phyloP scores from a whole-genome alignment of 1,140 invertebrate genomes.

The Condylostylus longicornis region DNA sequence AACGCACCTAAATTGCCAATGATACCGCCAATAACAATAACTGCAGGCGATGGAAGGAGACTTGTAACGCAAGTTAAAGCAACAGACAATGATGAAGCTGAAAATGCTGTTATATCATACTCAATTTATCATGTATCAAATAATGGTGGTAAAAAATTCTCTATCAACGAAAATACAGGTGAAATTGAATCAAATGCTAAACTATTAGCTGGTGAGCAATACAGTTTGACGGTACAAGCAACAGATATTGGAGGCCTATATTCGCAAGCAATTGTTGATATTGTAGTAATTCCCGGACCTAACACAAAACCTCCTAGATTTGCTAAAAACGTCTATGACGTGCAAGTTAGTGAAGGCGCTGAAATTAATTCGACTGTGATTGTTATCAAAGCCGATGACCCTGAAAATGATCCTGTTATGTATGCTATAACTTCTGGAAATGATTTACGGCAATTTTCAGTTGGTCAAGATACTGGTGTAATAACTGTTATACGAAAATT shows the following conservation, averaged over 20 bases:
- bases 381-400: conserved; percentile 63
- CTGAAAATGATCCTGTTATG: conserved; percentile 71
- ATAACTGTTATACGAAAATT: conserved; percentile 68
- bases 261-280: conserved; percentile 69
- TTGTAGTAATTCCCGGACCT: conserved; percentile 64
- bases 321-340: conserved; percentile 61
- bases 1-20: conserved; percentile 65
- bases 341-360: conserved; percentile 74
- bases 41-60: conserved; percentile 61
- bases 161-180: conserved; percentile 64
- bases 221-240: conserved; percentile 73
- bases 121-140: conserved; percentile 80
- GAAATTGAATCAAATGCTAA: conserved; percentile 60
- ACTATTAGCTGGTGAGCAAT: conserved; percentile 70
- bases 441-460: conserved; percentile 67
- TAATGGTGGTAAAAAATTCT: conserved; percentile 71
- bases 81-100: conserved; percentile 69
- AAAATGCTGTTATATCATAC: conserved; percentile 67
- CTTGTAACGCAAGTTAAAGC: conserved; percentile 66
- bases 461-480: conserved; percentile 65
- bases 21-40: conserved; percentile 58
- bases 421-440: conserved; percentile 77
- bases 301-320: conserved; percentile 74
- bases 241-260: conserved; percentile 51
- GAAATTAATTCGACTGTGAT: conserved; percentile 71